Evolutionary conservation across 2,888 invertebrate genomes (phyloP).

Genomic region (Sinodicranocentrus sp.): DNA sequence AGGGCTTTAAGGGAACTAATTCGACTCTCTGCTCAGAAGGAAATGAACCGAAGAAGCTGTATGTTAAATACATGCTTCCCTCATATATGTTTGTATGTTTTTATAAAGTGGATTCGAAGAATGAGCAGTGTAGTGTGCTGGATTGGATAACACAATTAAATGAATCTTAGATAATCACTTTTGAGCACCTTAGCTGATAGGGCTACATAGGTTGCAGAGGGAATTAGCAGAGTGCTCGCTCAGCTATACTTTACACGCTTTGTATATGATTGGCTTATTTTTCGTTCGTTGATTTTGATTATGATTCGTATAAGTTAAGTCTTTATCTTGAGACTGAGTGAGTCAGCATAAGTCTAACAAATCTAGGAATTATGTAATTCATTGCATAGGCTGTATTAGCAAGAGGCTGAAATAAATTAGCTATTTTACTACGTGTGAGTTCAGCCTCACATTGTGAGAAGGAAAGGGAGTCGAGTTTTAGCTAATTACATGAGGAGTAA

Average conservation of each 20-base stretch:
- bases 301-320: background rate
- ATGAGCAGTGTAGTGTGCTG: background rate
- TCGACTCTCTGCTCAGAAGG: background rate
- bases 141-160: slow-evolving; percentile 36
- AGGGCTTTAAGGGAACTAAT: slow-evolving; percentile 38
- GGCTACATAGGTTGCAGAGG: slow-evolving; percentile 1
- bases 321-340: background rate
- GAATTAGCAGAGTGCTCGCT: background rate
- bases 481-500: slow-evolving; percentile 9
- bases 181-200: slow-evolving; percentile 21
- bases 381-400: no score
- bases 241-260: background rate
- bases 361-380: no score
- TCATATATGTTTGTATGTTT: background rate
- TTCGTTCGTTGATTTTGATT: background rate
- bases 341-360: slow-evolving; percentile 6
- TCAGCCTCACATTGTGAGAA: background rate
- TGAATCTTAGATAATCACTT: slow-evolving; percentile 39
- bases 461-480: background rate
- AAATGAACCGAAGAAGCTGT: slow-evolving; percentile 13
- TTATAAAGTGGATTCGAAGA: background rate
- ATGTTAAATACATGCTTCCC: background rate
- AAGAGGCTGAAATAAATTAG: no score
- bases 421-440: no score
- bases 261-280: background rate